Base-by-base conservation (phyloP, 2,888 invertebrate species). In the Euplagia quadripunctaria region DNA sequence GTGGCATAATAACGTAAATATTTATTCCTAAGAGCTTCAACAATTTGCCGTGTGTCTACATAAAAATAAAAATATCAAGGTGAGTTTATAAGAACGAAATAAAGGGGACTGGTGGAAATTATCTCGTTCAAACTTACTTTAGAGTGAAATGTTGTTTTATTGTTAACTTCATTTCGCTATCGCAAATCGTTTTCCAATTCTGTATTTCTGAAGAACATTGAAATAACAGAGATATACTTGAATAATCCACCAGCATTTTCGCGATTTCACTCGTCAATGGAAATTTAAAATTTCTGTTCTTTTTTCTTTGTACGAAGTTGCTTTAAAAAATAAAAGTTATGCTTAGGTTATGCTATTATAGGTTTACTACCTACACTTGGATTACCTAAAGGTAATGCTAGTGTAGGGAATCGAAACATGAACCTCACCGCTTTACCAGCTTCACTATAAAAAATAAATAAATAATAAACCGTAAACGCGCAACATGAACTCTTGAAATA, bases 81-180 rank as follows among this genome's bases (percentile, higher is more conserved):
- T 31, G 6, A 31, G 31, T 61, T 31, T 61, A 61, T 61, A 61
- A 61, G 31, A 31, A 58, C 4, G 58, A 58, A 58, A 20, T 58
- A 58, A 58, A 20, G 20, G 58, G 20, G 58, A 58, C 12, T 11
- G 20, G 42, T 42, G 11, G n/a, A 64, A 43, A 64, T 64, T 64
- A 64, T 43, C 42, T 64, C 11, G 43, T 64, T n/a, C n/a, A 64
- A 64, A n/a, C 64, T n/a, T 64, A 64, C 43, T 43, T 43, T 64
- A 9, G 17, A 9, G 42, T 42, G n/a, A 43, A 43, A 64, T 64
- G 17, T n/a, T 64, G 43, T 64, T 46, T 43, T 46, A 43, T 46
- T 43, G 42, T 46, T 64, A 42, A 64, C 12, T 64, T 43, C n/a
- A 64, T 43, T 64, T 43, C 17, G 43, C n/a, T 7, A 64, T 43